Percentiles rank a stretch among this genome's conserved stretches.
Evolutionary conservation across 2,888 invertebrate genomes (phyloP).

Genomic region (Alsophila aescularia): DNA sequence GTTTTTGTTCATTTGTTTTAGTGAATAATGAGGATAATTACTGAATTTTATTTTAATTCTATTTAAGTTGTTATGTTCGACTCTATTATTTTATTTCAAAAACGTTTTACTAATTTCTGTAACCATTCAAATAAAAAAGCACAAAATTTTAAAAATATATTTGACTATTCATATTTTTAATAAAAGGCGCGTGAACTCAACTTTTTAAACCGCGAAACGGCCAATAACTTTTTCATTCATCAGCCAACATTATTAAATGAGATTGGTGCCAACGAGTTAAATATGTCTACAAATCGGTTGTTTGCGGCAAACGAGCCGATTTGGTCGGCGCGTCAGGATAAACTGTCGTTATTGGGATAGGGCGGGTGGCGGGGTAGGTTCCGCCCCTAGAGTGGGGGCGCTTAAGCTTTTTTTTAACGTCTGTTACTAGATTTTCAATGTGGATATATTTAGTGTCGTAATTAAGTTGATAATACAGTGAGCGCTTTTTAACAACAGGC

Average conservation of each 20-base stretch:
- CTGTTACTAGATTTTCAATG: background rate
- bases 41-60: too few species aligned
- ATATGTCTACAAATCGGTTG: slow-evolving; percentile 50
- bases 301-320: slow-evolving; percentile 64
- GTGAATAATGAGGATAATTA: too few species aligned
- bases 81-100: too few species aligned
- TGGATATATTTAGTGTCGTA: background rate
- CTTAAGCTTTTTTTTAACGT: slow-evolving; percentile 26
- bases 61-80: too few species aligned
- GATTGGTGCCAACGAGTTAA: slow-evolving; percentile 36
- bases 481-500: too few species aligned
- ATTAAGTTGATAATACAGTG: background rate
- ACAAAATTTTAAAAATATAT: background rate
- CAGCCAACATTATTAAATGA: slow-evolving; percentile 26
- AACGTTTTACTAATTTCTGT: too few species aligned
- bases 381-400: slow-evolving; percentile 39
- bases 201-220: background rate
- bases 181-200: background rate
- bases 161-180: slow-evolving; percentile 22
- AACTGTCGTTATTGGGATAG: slow-evolving; percentile 62
- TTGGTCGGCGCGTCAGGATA: slow-evolving; percentile 61
- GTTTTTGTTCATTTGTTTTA: too few species aligned
- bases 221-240: slow-evolving; percentile 1
- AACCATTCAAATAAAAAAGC: background rate
- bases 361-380: slow-evolving; percentile 41